These are phyloP conservation scores for Zapornia atra DNA, from an alignment of 2,113 vertebrate species.

Conservation along the genomic window DNA sequence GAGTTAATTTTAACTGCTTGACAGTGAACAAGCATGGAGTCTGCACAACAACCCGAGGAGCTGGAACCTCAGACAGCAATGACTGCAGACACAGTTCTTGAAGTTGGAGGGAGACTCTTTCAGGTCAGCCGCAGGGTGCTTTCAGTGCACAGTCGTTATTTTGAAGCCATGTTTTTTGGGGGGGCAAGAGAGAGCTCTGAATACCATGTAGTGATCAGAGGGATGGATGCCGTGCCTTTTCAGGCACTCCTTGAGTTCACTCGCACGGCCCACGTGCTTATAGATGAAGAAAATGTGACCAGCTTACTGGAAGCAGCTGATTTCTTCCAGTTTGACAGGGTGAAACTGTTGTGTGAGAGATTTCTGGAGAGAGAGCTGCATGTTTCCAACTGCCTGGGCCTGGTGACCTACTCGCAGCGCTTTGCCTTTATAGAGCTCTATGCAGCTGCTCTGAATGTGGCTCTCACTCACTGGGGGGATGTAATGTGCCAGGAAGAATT, in stretches of 20 bases:
- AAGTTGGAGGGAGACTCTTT: slow-evolving; percentile 79
- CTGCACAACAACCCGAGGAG: background rate
- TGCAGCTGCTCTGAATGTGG: slow-evolving; percentile 76
- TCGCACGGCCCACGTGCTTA: slow-evolving; percentile 61
- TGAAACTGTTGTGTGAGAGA: slow-evolving; percentile 82
- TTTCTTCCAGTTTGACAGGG: slow-evolving; percentile 82
- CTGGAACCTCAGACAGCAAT: background rate
- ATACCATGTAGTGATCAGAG: slow-evolving; percentile 77
- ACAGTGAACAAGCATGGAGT: slow-evolving; percentile 8
- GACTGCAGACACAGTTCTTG: slow-evolving; percentile 66
- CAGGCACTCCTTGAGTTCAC: slow-evolving; percentile 78
- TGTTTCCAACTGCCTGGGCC: slow-evolving; percentile 85
- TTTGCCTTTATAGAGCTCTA: slow-evolving; percentile 78
- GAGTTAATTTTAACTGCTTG: slow-evolving; percentile 26
- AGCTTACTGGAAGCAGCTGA: slow-evolving; percentile 85
- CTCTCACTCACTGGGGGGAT: slow-evolving; percentile 83
- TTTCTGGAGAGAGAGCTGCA: slow-evolving; percentile 87
- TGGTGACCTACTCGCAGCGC: slow-evolving; percentile 83
- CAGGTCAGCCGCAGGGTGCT: slow-evolving; percentile 79
- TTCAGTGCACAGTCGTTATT: slow-evolving; percentile 82
- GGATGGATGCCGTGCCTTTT: slow-evolving; percentile 75
- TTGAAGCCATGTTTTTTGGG: slow-evolving; percentile 87
- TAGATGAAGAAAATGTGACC: slow-evolving; percentile 79
- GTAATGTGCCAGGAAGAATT: slow-evolving; percentile 78
- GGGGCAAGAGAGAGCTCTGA: slow-evolving; percentile 77